Percentiles rank a stretch among this genome's conserved stretches.
Evolutionary conservation across 1,140 invertebrate genomes (phyloP).

Genomic region (Orius laevigatus): DNA sequence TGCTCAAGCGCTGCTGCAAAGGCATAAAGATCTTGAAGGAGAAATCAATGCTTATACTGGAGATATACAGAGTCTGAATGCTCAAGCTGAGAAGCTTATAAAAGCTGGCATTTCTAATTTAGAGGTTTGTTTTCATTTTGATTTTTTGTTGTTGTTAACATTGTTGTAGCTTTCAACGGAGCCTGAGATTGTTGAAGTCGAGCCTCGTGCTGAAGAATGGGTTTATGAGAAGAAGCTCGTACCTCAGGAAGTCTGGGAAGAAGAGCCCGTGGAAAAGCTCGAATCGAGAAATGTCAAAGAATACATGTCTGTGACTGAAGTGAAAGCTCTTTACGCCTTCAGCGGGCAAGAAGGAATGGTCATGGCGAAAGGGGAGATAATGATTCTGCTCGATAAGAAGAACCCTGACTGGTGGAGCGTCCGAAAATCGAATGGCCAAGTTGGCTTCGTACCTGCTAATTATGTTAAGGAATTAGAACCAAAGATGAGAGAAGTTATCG

Average conservation of each 20-base stretch:
- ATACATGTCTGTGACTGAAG: slow-evolving; percentile 75
- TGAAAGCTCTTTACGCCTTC: slow-evolving; percentile 77
- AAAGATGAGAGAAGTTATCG: slow-evolving; percentile 64
- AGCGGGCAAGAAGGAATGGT: slow-evolving; percentile 75
- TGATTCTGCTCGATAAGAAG: slow-evolving; percentile 87
- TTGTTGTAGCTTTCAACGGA: slow-evolving; percentile 39
- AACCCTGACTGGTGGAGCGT: slow-evolving; percentile 99
- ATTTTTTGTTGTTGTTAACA: neutral
- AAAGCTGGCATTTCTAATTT: slow-evolving; percentile 59
- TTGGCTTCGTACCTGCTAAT: slow-evolving; percentile 95
- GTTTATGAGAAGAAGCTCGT: slow-evolving; percentile 60
- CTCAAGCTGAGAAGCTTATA: slow-evolving; percentile 66
- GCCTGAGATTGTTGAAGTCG: slow-evolving; percentile 40
- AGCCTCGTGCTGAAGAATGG: slow-evolving; percentile 50
- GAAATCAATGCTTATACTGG: slow-evolving; percentile 81
- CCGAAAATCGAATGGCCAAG: slow-evolving; percentile 71
- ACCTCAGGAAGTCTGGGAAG: slow-evolving; percentile 79
- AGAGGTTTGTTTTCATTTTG: slow-evolving; percentile 30
- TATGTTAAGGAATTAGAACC: slow-evolving; percentile 90
- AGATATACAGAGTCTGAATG: slow-evolving; percentile 74
- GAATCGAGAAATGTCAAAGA: slow-evolving; percentile 73
- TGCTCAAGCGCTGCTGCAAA: slow-evolving; percentile 65
- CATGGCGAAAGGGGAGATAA: slow-evolving; percentile 81
- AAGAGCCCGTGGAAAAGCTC: slow-evolving; percentile 69
- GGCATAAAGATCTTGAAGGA: slow-evolving; percentile 76